Evolutionary conservation across 92 coral and sea anemone species (phyloP), one percentile per base, ranked within the genome.

Genomic region (Diadumene lineata): DNA sequence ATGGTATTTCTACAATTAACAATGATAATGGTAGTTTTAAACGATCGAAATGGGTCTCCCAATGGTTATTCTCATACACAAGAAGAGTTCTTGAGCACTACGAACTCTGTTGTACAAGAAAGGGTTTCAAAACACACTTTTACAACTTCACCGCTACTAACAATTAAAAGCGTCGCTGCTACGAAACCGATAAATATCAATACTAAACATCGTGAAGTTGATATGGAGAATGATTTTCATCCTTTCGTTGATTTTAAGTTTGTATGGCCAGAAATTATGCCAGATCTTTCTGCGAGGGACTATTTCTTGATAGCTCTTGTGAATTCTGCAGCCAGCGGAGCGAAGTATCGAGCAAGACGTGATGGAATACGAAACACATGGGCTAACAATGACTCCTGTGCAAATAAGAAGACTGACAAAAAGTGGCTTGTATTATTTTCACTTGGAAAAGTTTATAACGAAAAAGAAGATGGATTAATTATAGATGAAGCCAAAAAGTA

Each of bases 371-470:
- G 87, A 13, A 56, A 69, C 50, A 82, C 87, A 1, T 82, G 87
- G 87, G 87, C 72, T n/a, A 72, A 72, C 24, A 56, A 13, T 57
- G 22, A 34, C 1, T 29, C 11, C 9, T 72, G 77, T 16, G 77
- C 56, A 25, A 60, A 72, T 1, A 1, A 21, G 6, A 72, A 56
- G 29, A 8, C 48, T 9, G 6, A 27, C 0, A 17, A 23, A 56
- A 61, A 60, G 7, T 82, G 87, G 81, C 64, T 56, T 29, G 31
- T 82, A 44, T 76, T 76, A 27, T 82, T 82, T 62, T 73, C 78
- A 10, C 66, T 82, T 7, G 87, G 82, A 1, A 82, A 60, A 55
- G 73, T 64, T 1, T 68, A 72, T 1, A 38, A 46, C 1, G 70
- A 18, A 4, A 30, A 43, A 23, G 71, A 34, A 15, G 76, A 84